phyloP scores from a whole-genome alignment of 2,113 vertebrate genomes.

The Hippolais icterina region DNA sequence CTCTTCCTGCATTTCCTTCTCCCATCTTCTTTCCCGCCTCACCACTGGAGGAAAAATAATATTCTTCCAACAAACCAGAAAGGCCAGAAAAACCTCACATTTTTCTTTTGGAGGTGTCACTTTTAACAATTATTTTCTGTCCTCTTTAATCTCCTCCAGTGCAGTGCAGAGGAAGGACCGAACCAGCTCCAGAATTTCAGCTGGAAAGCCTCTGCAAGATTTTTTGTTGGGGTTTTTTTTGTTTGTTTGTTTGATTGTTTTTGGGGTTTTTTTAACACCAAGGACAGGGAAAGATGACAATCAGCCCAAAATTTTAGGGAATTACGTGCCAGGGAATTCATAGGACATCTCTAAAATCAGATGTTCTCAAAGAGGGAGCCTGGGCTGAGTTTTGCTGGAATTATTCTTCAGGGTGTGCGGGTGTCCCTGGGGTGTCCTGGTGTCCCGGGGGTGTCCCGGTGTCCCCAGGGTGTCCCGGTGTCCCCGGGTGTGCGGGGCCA shows the following conservation, averaged over 20 bases:
- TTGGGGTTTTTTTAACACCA: neutral
- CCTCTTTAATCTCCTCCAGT: neutral
- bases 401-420: neutral
- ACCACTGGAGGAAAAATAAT: neutral
- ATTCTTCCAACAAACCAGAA: neutral
- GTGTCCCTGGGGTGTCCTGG: too few relatives aligned
- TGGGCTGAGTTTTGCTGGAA: neutral
- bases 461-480: too few relatives aligned
- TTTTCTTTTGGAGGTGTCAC: neutral
- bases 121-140: neutral
- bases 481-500: neutral
- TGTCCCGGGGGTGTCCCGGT: too few relatives aligned
- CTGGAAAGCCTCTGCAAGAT: too few relatives aligned
- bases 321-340: neutral
- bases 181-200: neutral
- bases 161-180: neutral
- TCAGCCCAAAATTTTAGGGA: rapidly evolving
- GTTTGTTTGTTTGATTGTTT: too few relatives aligned
- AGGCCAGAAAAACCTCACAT: neutral
- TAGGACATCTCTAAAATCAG: neutral
- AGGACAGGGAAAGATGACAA: rapidly evolving
- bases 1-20: neutral
- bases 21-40: neutral
- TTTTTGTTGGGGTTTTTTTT: neutral
- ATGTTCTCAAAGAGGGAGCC: neutral